phyloP scores from a whole-genome alignment of 1,140 invertebrate species.

The Thaumetopoea pityocampa region DNA sequence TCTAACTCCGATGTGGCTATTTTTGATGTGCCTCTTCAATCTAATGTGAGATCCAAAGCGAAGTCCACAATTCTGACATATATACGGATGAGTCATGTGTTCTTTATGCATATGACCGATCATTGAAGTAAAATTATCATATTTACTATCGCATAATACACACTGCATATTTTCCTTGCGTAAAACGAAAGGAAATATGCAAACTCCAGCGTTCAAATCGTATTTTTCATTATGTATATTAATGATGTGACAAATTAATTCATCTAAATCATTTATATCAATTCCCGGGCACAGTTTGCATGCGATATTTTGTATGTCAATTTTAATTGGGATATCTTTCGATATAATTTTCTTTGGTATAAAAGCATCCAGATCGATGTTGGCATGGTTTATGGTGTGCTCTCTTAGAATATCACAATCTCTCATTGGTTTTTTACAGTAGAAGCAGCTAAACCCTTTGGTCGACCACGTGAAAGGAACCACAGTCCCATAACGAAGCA shows the following conservation, averaged over 20 bases:
- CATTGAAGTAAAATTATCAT: slow-evolving; percentile 38
- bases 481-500: slow-evolving; percentile 40
- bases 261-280: slow-evolving; percentile 21
- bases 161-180: slow-evolving; percentile 30
- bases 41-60: slow-evolving; percentile 35
- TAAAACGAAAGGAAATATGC: slow-evolving; percentile 39
- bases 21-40: slow-evolving; percentile 39
- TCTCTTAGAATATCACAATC: slow-evolving; percentile 34
- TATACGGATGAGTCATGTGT: slow-evolving; percentile 29
- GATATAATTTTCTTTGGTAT: slow-evolving; percentile 36
- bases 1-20: slow-evolving; percentile 27
- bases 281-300: slow-evolving; percentile 31
- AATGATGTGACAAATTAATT: slow-evolving; percentile 33
- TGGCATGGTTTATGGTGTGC: slow-evolving; percentile 31
- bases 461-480: slow-evolving; percentile 46
- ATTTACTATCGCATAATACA: slow-evolving; percentile 26
- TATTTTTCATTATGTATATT: slow-evolving; percentile 32
- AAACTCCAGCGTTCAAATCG: slow-evolving; percentile 24
- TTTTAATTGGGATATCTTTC: slow-evolving; percentile 48
- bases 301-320: slow-evolving; percentile 30
- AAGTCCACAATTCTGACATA: slow-evolving; percentile 47
- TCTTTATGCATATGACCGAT: slow-evolving; percentile 45
- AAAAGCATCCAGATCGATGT: slow-evolving; percentile 29
- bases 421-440: slow-evolving; percentile 37
- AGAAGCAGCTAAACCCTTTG: slow-evolving; percentile 43